Base-by-base conservation (phyloP, 2,888 invertebrate species). In the Agrochola lota region DNA sequence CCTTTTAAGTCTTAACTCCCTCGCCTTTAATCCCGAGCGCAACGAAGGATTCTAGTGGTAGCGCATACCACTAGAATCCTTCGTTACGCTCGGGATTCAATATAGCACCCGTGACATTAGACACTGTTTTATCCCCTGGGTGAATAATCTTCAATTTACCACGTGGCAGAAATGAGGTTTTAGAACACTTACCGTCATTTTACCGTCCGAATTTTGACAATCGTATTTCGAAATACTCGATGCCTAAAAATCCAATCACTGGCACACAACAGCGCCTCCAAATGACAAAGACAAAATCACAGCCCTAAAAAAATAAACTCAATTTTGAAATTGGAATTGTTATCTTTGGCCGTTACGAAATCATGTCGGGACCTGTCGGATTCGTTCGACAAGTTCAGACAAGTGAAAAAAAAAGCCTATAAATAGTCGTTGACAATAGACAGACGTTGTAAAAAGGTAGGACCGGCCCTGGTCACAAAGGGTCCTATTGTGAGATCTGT, bases 361-460 rank as follows among this genome's bases (percentile, higher is more conserved):
- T 81, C 90, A 87, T 86, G 90, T 87, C 68, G 78, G 71, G 71
- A 87, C 90, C 77, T 87, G 89, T 85, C 80, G 81, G 81, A 77
- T 71, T 67, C 73, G 43, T 85, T 81, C 77, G 88, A 85, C 90
- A 86, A 87, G 86, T 83, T 67, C 74, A 71, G 74, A 86, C 87
- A 73, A 85, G 86, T 85, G 60, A 76, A 77, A 73, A 83, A 87
- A 87, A 83, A 85, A 84, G 77, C 40, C 71, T 80, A 85, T 89
- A 84, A 88, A 89, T 80, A 83, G 72, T 80, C 77, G 46, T 40
- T 71, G 76, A 87, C 87, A 89, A 87, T 85, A 71, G 86, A 79
- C 63, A 77, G 83, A 71, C 80, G 81, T 81, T 88, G 81, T 84
- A 78, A 79, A 88, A 89, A 84, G 77, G 80, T 78, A 74, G 77